A percentile compares a stretch with the other conserved stretches of the same genome.
These are phyloP conservation scores for Clarias pachynema DNA, from an alignment of 2,797 vertebrate species.

Conservation along the genomic window DNA sequence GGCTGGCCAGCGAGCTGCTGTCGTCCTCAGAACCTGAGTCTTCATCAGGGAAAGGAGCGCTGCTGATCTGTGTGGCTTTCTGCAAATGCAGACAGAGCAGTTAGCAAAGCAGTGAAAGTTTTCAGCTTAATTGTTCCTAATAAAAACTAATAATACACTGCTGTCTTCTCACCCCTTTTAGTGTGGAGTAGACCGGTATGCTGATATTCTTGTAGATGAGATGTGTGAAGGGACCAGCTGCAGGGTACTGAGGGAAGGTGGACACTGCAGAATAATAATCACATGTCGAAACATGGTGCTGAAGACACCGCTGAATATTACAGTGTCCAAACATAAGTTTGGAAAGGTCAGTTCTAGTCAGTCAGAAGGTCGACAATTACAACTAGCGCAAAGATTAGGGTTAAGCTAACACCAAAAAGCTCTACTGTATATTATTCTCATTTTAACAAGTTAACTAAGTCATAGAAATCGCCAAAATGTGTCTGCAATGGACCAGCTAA, in stretches of 20 bases:
- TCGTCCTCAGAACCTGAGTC: conserved; percentile 95
- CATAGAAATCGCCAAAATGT: too few species aligned
- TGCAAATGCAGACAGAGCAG: conserved; percentile 58
- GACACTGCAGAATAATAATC: conserved; percentile 72
- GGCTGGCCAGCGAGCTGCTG: conserved; percentile 88
- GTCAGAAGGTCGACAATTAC: neutral
- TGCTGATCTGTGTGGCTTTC: conserved; percentile 96
- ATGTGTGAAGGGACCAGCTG: conserved; percentile 81
- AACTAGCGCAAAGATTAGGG: neutral
- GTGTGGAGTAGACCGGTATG: conserved; percentile 88
- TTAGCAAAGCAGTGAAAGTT: neutral
- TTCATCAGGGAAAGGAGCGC: conserved; percentile 86
- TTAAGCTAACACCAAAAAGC: too few species aligned
- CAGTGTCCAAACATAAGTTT: neutral
- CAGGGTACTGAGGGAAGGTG: conserved; percentile 71
- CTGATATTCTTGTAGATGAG: conserved; percentile 89
- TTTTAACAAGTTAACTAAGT: too few species aligned
- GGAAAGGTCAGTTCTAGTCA: neutral
- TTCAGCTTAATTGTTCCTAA: neutral
- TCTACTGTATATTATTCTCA: too few species aligned
- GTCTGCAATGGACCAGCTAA: too few species aligned
- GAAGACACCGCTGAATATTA: neutral
- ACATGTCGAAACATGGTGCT: conserved; percentile 30
- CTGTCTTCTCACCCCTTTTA: conserved; percentile 88
- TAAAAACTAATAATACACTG: neutral